Conservation (phyloP, 92 coral and sea anemone species). For the Bergia puertoricense region DNA sequence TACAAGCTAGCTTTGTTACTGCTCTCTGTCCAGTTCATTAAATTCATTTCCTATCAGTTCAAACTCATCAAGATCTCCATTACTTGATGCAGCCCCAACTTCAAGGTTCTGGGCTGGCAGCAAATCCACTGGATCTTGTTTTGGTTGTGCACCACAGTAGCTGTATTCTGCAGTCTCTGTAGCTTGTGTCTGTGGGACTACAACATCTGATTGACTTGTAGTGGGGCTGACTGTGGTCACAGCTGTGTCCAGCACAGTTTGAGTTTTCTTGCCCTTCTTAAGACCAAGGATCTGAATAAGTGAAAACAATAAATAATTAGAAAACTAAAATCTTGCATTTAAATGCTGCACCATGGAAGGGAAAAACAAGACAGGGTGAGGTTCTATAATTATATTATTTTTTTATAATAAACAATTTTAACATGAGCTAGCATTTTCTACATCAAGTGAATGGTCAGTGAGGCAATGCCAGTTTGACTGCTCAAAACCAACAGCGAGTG, state of each 20-base stretch:
- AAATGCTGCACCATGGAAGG: no score
- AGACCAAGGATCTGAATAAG: constrained; percentile 81
- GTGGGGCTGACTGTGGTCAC: neutral
- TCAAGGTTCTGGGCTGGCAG: constrained; percentile 55
- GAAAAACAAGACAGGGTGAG: no score
- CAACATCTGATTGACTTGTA: constrained; percentile 15
- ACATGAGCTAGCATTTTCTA: no score
- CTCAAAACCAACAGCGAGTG: no score
- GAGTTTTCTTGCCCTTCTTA: constrained; percentile 61
- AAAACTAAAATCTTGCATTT: no score
- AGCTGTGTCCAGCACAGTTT: neutral
- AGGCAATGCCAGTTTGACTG: no score
- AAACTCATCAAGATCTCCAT: constrained; percentile 50
- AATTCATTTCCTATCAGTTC: constrained; percentile 49
- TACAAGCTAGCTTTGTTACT: constrained; percentile 19
- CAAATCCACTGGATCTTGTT: constrained; percentile 33
- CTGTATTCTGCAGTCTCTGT: constrained; percentile 28
- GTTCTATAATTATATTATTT: no score
- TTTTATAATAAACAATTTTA: no score
- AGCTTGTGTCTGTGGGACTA: constrained; percentile 18
- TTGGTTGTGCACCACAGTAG: constrained; percentile 15
- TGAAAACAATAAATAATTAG: neutral
- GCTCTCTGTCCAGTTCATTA: constrained; percentile 35
- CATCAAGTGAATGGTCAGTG: no score
- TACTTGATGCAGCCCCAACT: constrained; percentile 34